Base-by-base conservation (phyloP, 1,140 invertebrate genomes). In the Zelostemma sp. region DNA sequence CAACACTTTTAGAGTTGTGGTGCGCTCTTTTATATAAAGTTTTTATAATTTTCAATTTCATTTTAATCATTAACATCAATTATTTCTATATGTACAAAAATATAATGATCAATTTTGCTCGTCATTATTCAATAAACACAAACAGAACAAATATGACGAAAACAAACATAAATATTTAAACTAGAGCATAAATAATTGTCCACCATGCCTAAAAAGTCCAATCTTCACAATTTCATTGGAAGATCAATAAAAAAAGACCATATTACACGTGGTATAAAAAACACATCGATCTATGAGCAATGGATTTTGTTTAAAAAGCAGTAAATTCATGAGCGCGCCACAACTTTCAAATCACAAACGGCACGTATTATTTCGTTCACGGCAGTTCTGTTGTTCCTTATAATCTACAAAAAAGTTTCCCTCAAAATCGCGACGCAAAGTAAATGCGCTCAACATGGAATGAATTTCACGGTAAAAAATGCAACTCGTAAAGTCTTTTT, bases 361-460 rank as follows among this genome's bases (percentile, higher is more conserved):
- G 40, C 40, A 15, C 40, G 14, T 12, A 15, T 12, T 41, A 6
- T 15, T 41, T 41, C 40, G 56, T 51, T 48, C 46, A 74, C 68
- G 72, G 70, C 76, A 77, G 74, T 78, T 70, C 66, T 18, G 48
- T 58, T 59, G 56, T 65, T 68, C 63, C 63, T 49, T 75, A 25
- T 4, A 60, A 50, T 61, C 41, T 64, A 62, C 56, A 40, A 76
- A 64, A 74, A 25, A 3, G 21, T 69, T 50, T 18, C 45, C 67
- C 31, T 69, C 50, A 40, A 41, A 17, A 18, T 64, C 63, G 31
- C 46, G 57, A 72, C 69, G 69, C 55, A 65, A 73, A 71, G 54
- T 79, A 78, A 79, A 79, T 77, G 74, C 76, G 75, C 75, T 8
- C 68, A 72, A 75, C 67, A 76, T 77, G 77, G 76, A 80, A 80